Evolutionary conservation across 2,888 invertebrate species (phyloP).

Genomic region (Dolomedes plantarius): DNA sequence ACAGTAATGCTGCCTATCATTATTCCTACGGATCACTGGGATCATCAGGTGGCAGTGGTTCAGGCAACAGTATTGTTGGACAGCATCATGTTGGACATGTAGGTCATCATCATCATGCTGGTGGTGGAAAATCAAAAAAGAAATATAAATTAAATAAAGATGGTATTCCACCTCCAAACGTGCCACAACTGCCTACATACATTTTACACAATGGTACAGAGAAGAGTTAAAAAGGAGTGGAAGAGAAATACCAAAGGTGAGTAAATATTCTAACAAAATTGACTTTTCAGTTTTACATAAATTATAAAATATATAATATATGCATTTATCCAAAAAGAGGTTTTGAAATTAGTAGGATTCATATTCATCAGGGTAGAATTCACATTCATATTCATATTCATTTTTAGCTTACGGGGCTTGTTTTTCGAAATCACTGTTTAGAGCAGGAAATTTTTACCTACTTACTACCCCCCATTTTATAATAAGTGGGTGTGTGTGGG

Average conservation of each 20-base stretch:
- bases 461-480: too few relatives aligned
- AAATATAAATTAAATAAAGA: conserved; percentile 74
- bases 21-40: conserved; percentile 62
- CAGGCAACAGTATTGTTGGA: conserved; percentile 53
- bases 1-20: conserved; percentile 67
- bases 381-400: too few relatives aligned
- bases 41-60: conserved; percentile 45
- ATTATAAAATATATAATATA: too few relatives aligned
- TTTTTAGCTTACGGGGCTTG: too few relatives aligned
- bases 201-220: conserved; percentile 76
- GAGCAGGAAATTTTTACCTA: too few relatives aligned
- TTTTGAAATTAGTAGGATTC: too few relatives aligned
- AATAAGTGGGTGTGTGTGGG: too few relatives aligned
- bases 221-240: conserved; percentile 76
- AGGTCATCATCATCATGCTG: conserved; percentile 54
- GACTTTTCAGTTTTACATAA: too few relatives aligned
- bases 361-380: too few relatives aligned
- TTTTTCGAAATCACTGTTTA: too few relatives aligned
- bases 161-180: conserved; percentile 76
- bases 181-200: conserved; percentile 77
- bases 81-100: conserved; percentile 61
- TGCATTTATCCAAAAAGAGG: too few relatives aligned
- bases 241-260: conserved; percentile 75
- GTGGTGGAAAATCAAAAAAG: conserved; percentile 72
- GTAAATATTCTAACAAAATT: background rate